phyloP scores from a whole-genome alignment of 2,797 vertebrate genomes.

The Acanthornis magna region DNA sequence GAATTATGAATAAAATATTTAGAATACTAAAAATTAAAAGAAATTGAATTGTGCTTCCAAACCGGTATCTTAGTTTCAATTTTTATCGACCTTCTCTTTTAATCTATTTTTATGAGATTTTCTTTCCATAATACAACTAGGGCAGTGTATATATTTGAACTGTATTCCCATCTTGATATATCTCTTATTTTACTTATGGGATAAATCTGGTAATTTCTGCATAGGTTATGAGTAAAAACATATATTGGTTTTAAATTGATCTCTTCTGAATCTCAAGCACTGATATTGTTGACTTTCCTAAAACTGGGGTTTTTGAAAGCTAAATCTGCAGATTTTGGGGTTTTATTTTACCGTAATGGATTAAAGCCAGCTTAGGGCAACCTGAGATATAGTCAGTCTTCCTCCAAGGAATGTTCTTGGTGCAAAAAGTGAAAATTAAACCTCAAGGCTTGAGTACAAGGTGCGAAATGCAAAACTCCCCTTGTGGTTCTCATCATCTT shows the following conservation, averaged over 20 bases:
- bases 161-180: background rate
- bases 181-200: slow-evolving; percentile 5
- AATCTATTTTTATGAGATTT: background rate
- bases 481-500: slow-evolving; percentile 50
- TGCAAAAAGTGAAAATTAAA: slow-evolving; percentile 68
- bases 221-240: background rate
- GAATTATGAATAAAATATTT: slow-evolving; percentile 32
- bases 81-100: background rate
- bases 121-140: background rate
- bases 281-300: background rate
- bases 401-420: slow-evolving; percentile 8
- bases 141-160: background rate
- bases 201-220: too few species aligned
- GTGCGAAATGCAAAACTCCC: slow-evolving; percentile 46
- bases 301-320: background rate
- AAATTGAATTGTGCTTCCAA: background rate
- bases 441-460: slow-evolving; percentile 40
- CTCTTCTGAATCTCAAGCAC: background rate
- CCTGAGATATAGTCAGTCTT: background rate
- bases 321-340: background rate
- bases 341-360: background rate
- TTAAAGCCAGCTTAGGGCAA: background rate
- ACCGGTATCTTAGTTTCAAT: background rate
- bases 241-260: slow-evolving; percentile 2
- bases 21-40: slow-evolving; percentile 25